phyloP scores from a whole-genome alignment of 2,888 invertebrate species.

The Mactromeris polynyma region DNA sequence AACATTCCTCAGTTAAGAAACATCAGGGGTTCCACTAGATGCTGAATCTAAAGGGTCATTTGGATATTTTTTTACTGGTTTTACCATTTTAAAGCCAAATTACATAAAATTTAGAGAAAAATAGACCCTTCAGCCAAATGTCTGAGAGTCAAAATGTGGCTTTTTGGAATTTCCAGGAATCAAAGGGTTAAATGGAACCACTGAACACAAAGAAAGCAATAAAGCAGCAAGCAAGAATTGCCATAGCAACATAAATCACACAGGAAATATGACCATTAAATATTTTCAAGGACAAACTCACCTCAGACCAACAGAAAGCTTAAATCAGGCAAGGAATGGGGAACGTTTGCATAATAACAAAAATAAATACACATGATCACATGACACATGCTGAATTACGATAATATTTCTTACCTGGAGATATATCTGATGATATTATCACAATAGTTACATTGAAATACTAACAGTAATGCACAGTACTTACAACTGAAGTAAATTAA shows the following conservation, averaged over 20 bases:
- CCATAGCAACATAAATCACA: neutral
- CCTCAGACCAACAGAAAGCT: neutral
- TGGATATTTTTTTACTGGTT: too few species aligned
- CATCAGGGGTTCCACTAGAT: too few species aligned
- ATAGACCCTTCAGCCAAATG: too few species aligned
- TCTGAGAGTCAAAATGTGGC: too few species aligned
- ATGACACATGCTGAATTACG: conserved; percentile 24
- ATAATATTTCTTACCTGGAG: conserved; percentile 42
- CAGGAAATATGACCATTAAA: neutral
- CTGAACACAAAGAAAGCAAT: neutral
- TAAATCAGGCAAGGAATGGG: neutral
- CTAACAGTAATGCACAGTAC: neutral
- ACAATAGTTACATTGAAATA: conserved; percentile 19
- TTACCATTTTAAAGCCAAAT: too few species aligned
- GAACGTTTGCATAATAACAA: neutral
- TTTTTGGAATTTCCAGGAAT: too few species aligned
- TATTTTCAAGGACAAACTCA: neutral
- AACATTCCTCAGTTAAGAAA: too few species aligned
- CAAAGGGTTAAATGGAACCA: too few species aligned
- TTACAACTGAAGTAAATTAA: neutral
- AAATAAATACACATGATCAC: neutral
- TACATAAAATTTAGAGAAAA: too few species aligned
- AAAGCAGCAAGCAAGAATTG: neutral
- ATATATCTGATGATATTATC: conserved; percentile 32
- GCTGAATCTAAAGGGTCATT: too few species aligned